Evolutionary conservation across 2,888 invertebrate genomes (phyloP).

Genomic region (Glyphotaelius pellucidus): DNA sequence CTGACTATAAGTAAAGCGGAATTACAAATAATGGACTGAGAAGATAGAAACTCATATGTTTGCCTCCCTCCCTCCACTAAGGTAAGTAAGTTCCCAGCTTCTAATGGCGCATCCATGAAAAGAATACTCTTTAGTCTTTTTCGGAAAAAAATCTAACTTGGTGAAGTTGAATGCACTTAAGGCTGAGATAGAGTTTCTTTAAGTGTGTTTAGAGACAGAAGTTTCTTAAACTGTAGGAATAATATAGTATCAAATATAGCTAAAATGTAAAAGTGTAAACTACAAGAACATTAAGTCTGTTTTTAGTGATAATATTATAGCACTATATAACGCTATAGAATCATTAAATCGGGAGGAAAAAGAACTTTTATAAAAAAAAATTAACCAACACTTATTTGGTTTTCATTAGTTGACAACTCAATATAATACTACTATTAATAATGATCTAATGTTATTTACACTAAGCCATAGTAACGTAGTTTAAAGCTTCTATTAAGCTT

Average conservation of each 20-base stretch:
- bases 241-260: neutral
- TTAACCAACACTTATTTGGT: too few species aligned
- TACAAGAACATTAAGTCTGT: neutral
- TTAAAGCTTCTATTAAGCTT: too few species aligned
- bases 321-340: neutral
- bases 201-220: neutral
- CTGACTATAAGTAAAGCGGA: neutral
- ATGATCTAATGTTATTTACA: too few species aligned
- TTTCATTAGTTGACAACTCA: too few species aligned
- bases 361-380: too few species aligned
- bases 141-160: neutral
- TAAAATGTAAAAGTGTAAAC: neutral
- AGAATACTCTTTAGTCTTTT: neutral
- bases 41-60: neutral
- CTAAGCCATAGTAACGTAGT: too few species aligned
- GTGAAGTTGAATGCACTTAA: constrained; percentile 12
- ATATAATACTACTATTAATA: too few species aligned
- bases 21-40: neutral
- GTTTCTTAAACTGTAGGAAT: neutral
- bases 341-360: too few species aligned
- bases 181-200: neutral
- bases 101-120: neutral
- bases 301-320: neutral
- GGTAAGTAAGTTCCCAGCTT: neutral
- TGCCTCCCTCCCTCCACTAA: neutral